phyloP scores from a whole-genome alignment of 2,888 invertebrate species.

The Agonopterix arenella region DNA sequence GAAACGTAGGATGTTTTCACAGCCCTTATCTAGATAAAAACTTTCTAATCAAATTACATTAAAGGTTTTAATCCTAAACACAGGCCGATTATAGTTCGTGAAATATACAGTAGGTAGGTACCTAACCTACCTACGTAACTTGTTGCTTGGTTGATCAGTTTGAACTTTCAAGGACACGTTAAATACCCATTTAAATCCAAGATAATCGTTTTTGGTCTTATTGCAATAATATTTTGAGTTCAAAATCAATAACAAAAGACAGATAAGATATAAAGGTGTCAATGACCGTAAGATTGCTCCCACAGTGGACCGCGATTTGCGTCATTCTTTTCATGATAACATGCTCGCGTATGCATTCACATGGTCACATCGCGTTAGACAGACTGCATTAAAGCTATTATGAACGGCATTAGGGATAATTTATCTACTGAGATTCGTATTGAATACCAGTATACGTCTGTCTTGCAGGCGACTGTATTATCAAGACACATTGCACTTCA shows the following conservation, averaged over 20 bases:
- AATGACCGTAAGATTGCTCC: slow-evolving; percentile 30
- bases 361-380: no score
- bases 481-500: no score
- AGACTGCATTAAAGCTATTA: no score
- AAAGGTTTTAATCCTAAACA: no score
- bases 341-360: no score
- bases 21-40: not conserved
- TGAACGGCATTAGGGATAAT: no score
- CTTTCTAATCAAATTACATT: no score
- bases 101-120: no score
- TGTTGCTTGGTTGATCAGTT: not conserved
- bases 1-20: not conserved
- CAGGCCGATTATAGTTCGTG: no score
- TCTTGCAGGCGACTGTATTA: no score
- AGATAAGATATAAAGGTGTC: slow-evolving; percentile 36
- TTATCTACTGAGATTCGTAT: no score
- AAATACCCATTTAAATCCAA: not conserved
- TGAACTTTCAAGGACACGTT: not conserved
- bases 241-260: slow-evolving; percentile 43
- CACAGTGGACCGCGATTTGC: slow-evolving; percentile 21
- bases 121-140: not conserved
- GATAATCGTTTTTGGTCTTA: not conserved
- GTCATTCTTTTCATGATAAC: slow-evolving; percentile 21
- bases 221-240: slow-evolving; percentile 34
- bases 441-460: no score